Percentiles rank a stretch among this genome's conserved stretches.
Evolutionary conservation across 2,888 invertebrate genomes (phyloP).

Genomic region (Elgonia sp.): DNA sequence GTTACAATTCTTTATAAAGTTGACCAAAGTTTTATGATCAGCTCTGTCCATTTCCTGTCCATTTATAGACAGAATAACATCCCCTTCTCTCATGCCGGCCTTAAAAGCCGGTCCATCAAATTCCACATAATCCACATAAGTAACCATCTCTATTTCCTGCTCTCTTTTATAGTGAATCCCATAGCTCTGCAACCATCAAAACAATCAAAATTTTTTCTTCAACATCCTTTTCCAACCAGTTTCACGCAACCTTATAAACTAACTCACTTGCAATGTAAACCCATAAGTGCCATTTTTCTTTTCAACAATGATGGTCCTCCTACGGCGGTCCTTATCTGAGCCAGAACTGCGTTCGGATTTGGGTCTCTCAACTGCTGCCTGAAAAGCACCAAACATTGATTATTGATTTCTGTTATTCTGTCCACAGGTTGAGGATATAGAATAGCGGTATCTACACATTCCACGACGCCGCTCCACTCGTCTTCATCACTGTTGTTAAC

Average conservation of each 20-base stretch:
- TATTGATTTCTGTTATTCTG: constrained; percentile 12
- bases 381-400: constrained; percentile 40
- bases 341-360: constrained; percentile 92
- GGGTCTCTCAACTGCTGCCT: constrained; percentile 91
- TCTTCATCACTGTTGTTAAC: constrained; percentile 86
- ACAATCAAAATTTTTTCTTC: background rate
- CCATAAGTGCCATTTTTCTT: constrained; percentile 96
- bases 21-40: constrained; percentile 97
- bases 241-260: background rate
- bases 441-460: constrained; percentile 82
- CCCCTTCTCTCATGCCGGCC: constrained; percentile 98
- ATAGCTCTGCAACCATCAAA: constrained; percentile 91
- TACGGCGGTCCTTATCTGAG: constrained; percentile 94
- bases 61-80: constrained; percentile 98
- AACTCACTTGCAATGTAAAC: constrained; percentile 93
- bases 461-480: constrained; percentile 86
- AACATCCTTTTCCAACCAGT: background rate
- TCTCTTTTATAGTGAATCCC: constrained; percentile 98
- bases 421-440: background rate
- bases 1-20: constrained; percentile 96
- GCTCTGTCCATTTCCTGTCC: constrained; percentile 98
- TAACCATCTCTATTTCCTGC: constrained; percentile 97
- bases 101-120: constrained; percentile 96
- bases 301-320: constrained; percentile 96
- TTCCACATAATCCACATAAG: constrained; percentile 98